These are phyloP conservation scores for Scomber scombrus DNA, from an alignment of 2,113 vertebrate species.

Conservation along the genomic window DNA sequence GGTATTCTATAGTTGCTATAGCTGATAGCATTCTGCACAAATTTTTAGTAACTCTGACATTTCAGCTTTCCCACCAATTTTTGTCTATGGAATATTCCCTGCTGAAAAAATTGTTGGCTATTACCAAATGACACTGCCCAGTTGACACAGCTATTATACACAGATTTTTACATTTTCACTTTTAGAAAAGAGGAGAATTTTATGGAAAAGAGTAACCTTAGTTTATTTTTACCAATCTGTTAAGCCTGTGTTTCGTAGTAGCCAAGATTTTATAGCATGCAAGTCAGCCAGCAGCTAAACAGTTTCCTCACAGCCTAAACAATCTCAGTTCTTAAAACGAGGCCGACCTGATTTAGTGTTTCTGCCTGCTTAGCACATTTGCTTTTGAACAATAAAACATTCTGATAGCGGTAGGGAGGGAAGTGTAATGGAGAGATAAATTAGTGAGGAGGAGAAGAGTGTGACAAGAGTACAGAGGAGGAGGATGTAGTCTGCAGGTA, in stretches of 20 bases:
- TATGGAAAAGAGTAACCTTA: conserved; percentile 7
- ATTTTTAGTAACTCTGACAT: conserved; percentile 6
- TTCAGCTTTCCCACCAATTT: not conserved
- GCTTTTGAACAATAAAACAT: conserved; percentile 63
- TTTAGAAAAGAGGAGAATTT: not conserved
- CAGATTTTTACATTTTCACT: not conserved
- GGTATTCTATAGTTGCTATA: conserved; percentile 15
- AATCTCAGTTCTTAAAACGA: conserved; percentile 28
- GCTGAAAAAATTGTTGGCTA: not conserved
- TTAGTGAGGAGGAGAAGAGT: conserved; percentile 25
- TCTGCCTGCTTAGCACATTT: conserved; percentile 59
- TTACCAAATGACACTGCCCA: not conserved
- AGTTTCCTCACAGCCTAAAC: conserved; percentile 51
- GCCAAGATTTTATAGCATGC: conserved; percentile 28
- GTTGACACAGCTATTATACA: not conserved
- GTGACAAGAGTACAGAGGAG: conserved; percentile 36
- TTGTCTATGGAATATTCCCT: conserved; percentile 1
- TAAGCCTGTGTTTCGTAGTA: conserved; percentile 7
- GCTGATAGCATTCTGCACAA: conserved; percentile 1
- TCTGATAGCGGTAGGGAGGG: conserved; percentile 53
- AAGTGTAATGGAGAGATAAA: conserved; percentile 54
- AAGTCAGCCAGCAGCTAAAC: conserved; percentile 45
- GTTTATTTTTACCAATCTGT: conserved; percentile 1
- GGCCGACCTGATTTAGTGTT: conserved; percentile 53
- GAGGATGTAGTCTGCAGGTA: conserved; percentile 45